Percentiles rank a stretch among this genome's conserved stretches.
These are phyloP conservation scores for Myocastor coypus DNA, from an alignment of 2,113 vertebrate species.

Conservation along the genomic window DNA sequence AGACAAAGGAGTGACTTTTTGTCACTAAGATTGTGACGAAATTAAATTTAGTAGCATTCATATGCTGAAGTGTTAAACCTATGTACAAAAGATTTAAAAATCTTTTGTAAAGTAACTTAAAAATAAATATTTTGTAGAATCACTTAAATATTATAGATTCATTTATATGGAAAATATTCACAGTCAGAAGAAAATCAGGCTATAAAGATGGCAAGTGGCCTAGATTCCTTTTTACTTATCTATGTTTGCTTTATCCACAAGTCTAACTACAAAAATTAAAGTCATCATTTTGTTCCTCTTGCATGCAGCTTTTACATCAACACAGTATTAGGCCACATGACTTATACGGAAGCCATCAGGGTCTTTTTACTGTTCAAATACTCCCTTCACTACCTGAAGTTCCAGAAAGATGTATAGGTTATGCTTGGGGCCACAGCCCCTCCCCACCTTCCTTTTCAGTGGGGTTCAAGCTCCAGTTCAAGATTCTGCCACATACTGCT, in stretches of 20 bases:
- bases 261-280: not conserved
- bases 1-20: no score
- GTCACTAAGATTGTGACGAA: no score
- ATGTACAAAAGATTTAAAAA: no score
- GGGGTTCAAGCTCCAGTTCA: not conserved
- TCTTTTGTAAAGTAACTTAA: no score
- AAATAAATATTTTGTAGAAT: no score
- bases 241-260: not conserved
- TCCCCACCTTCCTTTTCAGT: not conserved
- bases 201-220: not conserved
- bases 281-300: not conserved
- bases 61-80: no score
- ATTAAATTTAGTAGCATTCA: no score
- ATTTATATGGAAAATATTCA: no score
- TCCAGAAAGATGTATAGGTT: not conserved
- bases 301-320: not conserved
- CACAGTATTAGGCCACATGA: not conserved
- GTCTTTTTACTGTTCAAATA: not conserved
- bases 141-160: no score
- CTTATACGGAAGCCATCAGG: not conserved
- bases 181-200: not conserved
- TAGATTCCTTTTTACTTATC: not conserved
- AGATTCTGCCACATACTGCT: not conserved
- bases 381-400: not conserved
- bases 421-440: not conserved